These are phyloP conservation scores for Cataglyphis rosenhaueri DNA, from an alignment of 2,888 invertebrate species.

Conservation along the genomic window DNA sequence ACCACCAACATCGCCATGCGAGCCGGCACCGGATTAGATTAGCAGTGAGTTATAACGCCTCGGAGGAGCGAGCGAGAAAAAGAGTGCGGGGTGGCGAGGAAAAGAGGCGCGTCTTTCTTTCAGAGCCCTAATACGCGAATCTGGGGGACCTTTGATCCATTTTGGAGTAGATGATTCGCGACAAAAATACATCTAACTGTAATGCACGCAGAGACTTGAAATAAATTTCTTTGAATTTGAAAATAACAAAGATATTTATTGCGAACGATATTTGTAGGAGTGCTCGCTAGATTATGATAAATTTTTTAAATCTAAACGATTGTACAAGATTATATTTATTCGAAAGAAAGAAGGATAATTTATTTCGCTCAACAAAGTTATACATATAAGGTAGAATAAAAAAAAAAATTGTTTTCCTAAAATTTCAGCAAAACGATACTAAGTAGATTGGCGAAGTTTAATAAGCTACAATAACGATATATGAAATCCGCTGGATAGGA, in stretches of 20 bases:
- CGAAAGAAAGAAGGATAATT: neutral
- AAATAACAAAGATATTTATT: conserved; percentile 8
- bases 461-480: conserved; percentile 36
- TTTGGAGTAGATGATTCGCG: conserved; percentile 27
- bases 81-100: conserved; percentile 38
- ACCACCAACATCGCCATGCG: conserved; percentile 28
- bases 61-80: conserved; percentile 48
- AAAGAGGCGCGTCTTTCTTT: conserved; percentile 41
- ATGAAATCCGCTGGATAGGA: conserved; percentile 38
- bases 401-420: conserved; percentile 1
- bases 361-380: neutral
- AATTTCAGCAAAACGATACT: conserved; percentile 14
- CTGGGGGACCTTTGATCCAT: conserved; percentile 42
- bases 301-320: neutral
- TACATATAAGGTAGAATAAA: neutral
- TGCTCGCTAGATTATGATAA: neutral
- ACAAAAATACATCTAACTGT: conserved; percentile 41
- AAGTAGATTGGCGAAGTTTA: conserved; percentile 31
- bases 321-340: neutral
- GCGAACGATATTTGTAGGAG: neutral
- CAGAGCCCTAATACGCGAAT: conserved; percentile 43
- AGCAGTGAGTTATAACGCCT: conserved; percentile 79
- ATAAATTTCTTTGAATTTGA: conserved; percentile 11
- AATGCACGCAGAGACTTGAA: conserved; percentile 11
- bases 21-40: conserved; percentile 78